Conservation (phyloP, 2,113 vertebrate genomes). For the Pteronura brasiliensis region DNA sequence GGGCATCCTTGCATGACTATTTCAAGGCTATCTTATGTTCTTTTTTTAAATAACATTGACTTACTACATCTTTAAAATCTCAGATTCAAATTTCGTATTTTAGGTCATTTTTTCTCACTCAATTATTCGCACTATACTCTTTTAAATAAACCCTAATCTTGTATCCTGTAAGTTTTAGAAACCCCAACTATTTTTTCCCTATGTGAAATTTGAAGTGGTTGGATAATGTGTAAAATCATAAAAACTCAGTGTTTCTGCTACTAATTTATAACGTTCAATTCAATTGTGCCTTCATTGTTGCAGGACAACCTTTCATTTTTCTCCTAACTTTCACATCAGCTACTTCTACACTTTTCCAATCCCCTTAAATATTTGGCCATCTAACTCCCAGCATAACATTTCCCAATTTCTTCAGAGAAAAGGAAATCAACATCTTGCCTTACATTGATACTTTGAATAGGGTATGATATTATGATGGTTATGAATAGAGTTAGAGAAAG, state of each 20-base stretch:
- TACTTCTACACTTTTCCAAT: not conserved
- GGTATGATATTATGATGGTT: not conserved
- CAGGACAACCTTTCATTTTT: not conserved
- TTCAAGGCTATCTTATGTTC: not conserved
- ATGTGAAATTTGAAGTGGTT: too few species aligned
- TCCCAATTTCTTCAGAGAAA: not conserved
- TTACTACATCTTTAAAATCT: not conserved
- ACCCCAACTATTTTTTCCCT: not conserved
- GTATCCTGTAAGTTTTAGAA: not conserved
- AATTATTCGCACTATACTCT: not conserved
- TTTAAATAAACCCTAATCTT: not conserved
- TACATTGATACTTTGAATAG: not conserved
- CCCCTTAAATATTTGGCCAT: not conserved
- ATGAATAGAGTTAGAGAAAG: not conserved
- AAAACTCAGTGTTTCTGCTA: not conserved
- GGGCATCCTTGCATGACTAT: not conserved
- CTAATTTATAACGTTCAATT: not conserved
- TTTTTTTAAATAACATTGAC: not conserved
- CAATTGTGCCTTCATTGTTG: not conserved
- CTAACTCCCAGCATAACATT: not conserved
- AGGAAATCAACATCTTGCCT: not conserved
- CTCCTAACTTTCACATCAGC: not conserved
- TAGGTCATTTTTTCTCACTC: not conserved
- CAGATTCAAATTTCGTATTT: not conserved
- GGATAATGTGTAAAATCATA: not conserved